Evolutionary conservation across 2,797 vertebrate genomes (phyloP).

Genomic region (Protonibea diacanthus): DNA sequence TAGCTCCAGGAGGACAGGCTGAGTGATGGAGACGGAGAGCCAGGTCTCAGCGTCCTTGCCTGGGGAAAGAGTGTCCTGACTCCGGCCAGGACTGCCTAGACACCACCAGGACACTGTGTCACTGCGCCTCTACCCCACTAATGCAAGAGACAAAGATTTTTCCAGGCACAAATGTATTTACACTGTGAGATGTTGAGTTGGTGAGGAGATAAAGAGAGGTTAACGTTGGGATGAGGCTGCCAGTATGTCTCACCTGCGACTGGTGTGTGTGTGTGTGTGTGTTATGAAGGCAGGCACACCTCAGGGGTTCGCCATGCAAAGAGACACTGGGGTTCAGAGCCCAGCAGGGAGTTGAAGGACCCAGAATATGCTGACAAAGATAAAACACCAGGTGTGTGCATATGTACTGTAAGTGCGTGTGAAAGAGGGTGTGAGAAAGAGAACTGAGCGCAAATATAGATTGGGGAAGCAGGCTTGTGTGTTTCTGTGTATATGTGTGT

Average conservation of each 20-base stretch:
- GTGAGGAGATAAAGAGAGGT: constrained; percentile 51
- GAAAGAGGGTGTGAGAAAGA: constrained; percentile 50
- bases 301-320: constrained; percentile 67
- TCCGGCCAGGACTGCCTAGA: constrained; percentile 60
- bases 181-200: constrained; percentile 30
- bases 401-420: constrained; percentile 54
- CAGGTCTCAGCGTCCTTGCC: constrained; percentile 82
- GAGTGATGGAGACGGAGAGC: constrained; percentile 82
- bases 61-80: constrained; percentile 80
- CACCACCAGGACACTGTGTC: constrained; percentile 58
- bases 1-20: constrained; percentile 81
- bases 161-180: constrained; percentile 46
- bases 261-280: constrained; percentile 31
- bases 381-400: constrained; percentile 76
- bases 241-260: constrained; percentile 47
- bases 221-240: constrained; percentile 51
- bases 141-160: constrained; percentile 24
- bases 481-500: constrained; percentile 5
- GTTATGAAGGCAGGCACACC: constrained; percentile 52
- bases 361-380: constrained; percentile 83
- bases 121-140: constrained; percentile 13
- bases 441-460: constrained; percentile 68
- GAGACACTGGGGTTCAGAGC: constrained; percentile 70
- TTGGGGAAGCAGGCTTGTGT: constrained; percentile 24
- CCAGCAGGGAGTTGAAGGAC: constrained; percentile 76